Evolutionary conservation across 2,113 vertebrate species (phyloP).

Genomic region (Arothron firmamentum): DNA sequence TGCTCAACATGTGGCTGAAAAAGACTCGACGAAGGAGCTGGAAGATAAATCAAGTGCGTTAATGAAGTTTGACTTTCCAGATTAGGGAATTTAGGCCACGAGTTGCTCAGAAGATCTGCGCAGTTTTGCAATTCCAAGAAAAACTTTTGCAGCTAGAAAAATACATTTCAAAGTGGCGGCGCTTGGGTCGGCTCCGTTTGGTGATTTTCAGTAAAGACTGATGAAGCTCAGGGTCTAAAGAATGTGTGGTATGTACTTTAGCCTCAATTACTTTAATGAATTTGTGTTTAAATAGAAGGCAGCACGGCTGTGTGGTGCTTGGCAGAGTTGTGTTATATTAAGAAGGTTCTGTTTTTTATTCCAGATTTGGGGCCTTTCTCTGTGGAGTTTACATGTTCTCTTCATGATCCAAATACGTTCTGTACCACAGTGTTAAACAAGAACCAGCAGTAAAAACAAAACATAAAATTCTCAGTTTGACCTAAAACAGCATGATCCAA

Average conservation of each 20-base stretch:
- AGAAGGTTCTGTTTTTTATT: too few species aligned
- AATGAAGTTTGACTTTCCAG: slow-evolving; percentile 75
- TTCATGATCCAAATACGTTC: too few species aligned
- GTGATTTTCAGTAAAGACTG: slow-evolving; percentile 36
- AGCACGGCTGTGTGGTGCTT: too few species aligned
- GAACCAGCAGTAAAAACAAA: too few species aligned
- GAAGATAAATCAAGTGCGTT: slow-evolving; percentile 65
- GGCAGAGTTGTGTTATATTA: too few species aligned
- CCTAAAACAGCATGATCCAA: too few species aligned
- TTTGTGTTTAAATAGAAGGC: too few species aligned
- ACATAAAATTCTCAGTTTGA: too few species aligned
- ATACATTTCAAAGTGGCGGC: slow-evolving; percentile 56
- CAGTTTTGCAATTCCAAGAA: slow-evolving; percentile 66
- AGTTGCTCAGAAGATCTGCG: slow-evolving; percentile 65
- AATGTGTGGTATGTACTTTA: slow-evolving; percentile 40
- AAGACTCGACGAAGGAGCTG: slow-evolving; percentile 14
- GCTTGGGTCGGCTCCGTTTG: slow-evolving; percentile 26
- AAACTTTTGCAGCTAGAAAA: slow-evolving; percentile 77
- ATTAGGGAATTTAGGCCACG: slow-evolving; percentile 57
- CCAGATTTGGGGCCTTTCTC: too few species aligned
- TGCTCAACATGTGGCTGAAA: slow-evolving; percentile 48
- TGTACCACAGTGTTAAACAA: too few species aligned
- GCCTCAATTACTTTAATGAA: background rate
- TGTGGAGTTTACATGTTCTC: too few species aligned
- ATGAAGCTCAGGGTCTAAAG: slow-evolving; percentile 8